These are phyloP conservation scores for Lumbricus terrestris DNA, from an alignment of 2,888 invertebrate genomes.

Conservation along the genomic window DNA sequence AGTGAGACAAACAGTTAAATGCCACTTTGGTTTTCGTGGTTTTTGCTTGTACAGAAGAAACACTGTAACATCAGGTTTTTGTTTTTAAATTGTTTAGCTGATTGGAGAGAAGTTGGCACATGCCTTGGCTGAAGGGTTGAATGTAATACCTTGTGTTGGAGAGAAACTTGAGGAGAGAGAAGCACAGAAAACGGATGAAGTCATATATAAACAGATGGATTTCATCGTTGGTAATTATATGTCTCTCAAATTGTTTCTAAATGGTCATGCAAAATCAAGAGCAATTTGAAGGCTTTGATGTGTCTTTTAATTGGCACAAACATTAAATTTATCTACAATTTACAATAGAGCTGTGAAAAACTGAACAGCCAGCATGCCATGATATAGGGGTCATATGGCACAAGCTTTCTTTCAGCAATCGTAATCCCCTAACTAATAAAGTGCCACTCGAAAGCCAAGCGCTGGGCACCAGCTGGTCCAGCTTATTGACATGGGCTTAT, in stretches of 20 bases:
- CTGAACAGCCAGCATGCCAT: not conserved
- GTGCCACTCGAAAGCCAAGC: too few relatives aligned
- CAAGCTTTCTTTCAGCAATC: too few relatives aligned
- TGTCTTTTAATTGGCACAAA: constrained; percentile 3
- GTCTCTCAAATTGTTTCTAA: not conserved
- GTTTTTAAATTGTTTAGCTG: constrained; percentile 49
- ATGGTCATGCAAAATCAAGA: not conserved
- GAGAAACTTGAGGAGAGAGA: constrained; percentile 94
- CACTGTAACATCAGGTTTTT: not conserved
- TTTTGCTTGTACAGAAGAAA: not conserved
- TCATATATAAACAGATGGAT: constrained; percentile 83
- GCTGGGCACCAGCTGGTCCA: too few relatives aligned
- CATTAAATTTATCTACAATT: not conserved
- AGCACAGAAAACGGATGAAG: constrained; percentile 86
- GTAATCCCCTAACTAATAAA: too few relatives aligned
- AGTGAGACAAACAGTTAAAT: too few relatives aligned
- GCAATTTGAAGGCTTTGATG: not conserved
- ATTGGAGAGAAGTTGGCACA: constrained; percentile 61
- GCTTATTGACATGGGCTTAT: too few relatives aligned
- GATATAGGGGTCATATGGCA: too few relatives aligned
- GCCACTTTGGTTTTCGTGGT: not conserved
- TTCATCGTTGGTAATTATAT: constrained; percentile 69
- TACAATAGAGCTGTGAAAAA: not conserved
- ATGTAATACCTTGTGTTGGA: constrained; percentile 91
- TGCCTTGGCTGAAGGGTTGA: constrained; percentile 53